A percentile compares a stretch with the other conserved stretches of the same genome.
Conservation (phyloP, 2,797 vertebrate species). For the Lates japonicus region DNA sequence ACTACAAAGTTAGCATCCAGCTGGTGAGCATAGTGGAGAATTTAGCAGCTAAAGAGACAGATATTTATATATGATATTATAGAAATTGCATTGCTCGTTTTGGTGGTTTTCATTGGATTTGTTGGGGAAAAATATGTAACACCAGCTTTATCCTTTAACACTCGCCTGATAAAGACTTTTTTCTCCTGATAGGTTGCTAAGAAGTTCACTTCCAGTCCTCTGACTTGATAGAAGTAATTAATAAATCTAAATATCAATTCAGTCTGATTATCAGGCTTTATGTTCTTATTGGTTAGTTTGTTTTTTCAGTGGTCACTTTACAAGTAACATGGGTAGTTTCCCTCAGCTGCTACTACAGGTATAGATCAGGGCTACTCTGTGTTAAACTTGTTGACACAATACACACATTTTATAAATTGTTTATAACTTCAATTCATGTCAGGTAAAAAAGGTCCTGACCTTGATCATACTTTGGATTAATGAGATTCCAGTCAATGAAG, state of each 20-base stretch:
- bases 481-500: slow-evolving; percentile 15
- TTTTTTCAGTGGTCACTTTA: neutral
- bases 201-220: neutral
- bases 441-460: neutral
- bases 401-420: neutral
- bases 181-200: neutral
- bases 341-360: neutral
- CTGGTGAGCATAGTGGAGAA: neutral
- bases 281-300: neutral
- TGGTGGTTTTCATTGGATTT: neutral
- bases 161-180: neutral
- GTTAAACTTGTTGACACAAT: neutral
- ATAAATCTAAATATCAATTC: too few relatives aligned
- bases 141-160: neutral
- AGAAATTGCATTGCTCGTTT: too few relatives aligned
- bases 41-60: neutral
- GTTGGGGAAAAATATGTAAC: neutral
- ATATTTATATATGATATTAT: too few relatives aligned
- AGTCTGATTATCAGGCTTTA: neutral
- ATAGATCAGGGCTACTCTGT: neutral
- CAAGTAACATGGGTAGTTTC: neutral
- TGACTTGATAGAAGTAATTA: neutral
- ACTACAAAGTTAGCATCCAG: neutral
- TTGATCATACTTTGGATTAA: slow-evolving; percentile 28
- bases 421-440: neutral